Base-by-base conservation (phyloP, 2,797 vertebrate genomes). In the Podarcis siculus region DNA sequence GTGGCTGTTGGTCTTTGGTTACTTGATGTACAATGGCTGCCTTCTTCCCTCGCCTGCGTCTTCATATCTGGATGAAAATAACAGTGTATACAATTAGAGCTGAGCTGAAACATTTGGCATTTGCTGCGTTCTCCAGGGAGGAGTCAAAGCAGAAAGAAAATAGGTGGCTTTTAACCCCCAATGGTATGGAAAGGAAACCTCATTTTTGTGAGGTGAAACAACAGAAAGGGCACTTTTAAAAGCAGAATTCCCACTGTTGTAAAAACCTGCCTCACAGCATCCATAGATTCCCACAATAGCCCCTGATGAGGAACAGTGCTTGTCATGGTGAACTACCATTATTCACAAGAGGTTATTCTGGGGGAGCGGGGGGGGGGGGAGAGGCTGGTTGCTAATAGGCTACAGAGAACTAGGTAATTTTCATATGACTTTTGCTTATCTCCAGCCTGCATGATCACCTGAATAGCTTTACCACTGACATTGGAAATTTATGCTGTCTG, bases 11-110 rank as follows among this genome's bases (percentile, higher is more conserved):
- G 86, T 93, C 88, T 93, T 87, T 86, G 94, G 86, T 93, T 92
- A 94, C 91, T 94, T 94, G 94, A 85, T 66, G 90, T 84, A 92
- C 87, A 95, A 94, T 89, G 84, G 78, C 35, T 69, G 58, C 92
- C 49, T 93, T 93, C 25, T 55, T 64, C 21, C 94, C 95, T 79
- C 94, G 55, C 66, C 83, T 86, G 7, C 72, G 30, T 66, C 90
- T 94, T 91, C 94, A 94, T 86, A 90, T 88, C 42, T 88, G 90
- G 91, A 89, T 93, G 82, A 86, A 95, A 95, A 94, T 42, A 86
- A 91, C 35, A 86, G 71, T 71, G 45, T 82, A 87, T 32, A 76
- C n/a, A 82, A 27, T 64, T 64, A 23, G 17, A 64, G 61, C 61
- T 19, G 17, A 73, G 35, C 32, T 37, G 35, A 73, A 73, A 37